These are phyloP conservation scores for Drosophila jambulina DNA, from an alignment of 1,140 invertebrate species.

Conservation along the genomic window DNA sequence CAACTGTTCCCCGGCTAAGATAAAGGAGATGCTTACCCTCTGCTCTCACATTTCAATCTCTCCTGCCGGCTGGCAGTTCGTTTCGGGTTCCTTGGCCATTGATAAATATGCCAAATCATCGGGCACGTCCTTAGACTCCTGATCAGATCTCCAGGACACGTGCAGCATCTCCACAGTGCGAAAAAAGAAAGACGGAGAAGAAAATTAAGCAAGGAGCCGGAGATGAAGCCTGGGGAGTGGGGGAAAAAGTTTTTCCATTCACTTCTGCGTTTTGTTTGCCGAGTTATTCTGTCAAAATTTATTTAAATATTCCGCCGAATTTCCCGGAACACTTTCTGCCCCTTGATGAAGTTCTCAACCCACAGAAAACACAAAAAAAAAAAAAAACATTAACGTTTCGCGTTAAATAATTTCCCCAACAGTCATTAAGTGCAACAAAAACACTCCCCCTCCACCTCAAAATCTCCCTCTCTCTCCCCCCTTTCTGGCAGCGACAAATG, in stretches of 20 bases:
- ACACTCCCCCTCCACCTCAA: conserved; percentile 1
- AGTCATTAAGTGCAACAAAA: conserved; percentile 72
- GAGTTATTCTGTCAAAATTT: conserved; percentile 69
- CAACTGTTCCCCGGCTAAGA: not conserved
- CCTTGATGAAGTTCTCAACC: conserved; percentile 5
- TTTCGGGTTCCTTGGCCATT: conserved; percentile 23
- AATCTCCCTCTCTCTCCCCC: not conserved
- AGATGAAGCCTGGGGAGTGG: not conserved
- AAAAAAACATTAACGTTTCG: conserved; percentile 45
- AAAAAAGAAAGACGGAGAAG: conserved; percentile 13
- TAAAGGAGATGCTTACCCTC: conserved; percentile 16
- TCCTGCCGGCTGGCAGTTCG: conserved; percentile 5
- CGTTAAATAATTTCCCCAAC: conserved; percentile 68
- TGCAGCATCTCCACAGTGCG: conserved; percentile 15
- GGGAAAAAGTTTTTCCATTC: conserved; percentile 61
- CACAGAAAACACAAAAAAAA: conserved; percentile 8
- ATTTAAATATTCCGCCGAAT: conserved; percentile 66
- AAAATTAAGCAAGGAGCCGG: conserved; percentile 15
- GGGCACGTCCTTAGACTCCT: conserved; percentile 51
- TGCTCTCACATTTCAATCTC: conserved; percentile 44
- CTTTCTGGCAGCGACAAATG: conserved; percentile 62
- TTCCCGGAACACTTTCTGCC: conserved; percentile 35
- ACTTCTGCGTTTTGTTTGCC: conserved; percentile 50
- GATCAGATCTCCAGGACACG: conserved; percentile 33
- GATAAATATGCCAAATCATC: conserved; percentile 55